Evolutionary conservation across 2,888 invertebrate species (phyloP).

Genomic region (Hedya salicella): DNA sequence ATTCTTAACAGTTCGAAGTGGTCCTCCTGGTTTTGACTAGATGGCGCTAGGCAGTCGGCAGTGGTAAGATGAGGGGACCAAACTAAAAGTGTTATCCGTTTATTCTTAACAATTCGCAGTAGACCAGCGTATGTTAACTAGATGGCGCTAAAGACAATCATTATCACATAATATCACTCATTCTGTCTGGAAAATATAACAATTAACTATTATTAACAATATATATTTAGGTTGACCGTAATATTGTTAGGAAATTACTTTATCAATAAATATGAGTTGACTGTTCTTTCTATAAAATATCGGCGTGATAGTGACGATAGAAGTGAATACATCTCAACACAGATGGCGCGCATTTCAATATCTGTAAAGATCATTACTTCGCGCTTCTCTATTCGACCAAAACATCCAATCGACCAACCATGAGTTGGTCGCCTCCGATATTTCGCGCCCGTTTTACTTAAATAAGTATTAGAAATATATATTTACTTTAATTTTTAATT

Average conservation of each 20-base stretch:
- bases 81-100: no score
- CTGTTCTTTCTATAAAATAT: no score
- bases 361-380: constrained; percentile 65
- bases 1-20: constrained; percentile 42
- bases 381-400: constrained; percentile 57
- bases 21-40: constrained; percentile 48
- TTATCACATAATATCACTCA: background rate
- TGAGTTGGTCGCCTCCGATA: constrained; percentile 68
- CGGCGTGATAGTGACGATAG: background rate
- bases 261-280: no score
- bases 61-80: no score
- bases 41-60: constrained; percentile 51
- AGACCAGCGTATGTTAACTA: constrained; percentile 45
- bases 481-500: constrained; percentile 44
- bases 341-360: constrained; percentile 58
- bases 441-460: constrained; percentile 70
- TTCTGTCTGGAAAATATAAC: background rate
- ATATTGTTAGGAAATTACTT: no score
- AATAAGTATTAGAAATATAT: constrained; percentile 49
- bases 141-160: constrained; percentile 50
- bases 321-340: background rate
- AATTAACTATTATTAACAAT: background rate
- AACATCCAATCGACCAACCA: constrained; percentile 74
- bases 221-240: background rate
- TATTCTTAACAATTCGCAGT: no score